Conservation (phyloP, 2,888 invertebrate genomes). For the Caenorhabditis zanzibari region DNA sequence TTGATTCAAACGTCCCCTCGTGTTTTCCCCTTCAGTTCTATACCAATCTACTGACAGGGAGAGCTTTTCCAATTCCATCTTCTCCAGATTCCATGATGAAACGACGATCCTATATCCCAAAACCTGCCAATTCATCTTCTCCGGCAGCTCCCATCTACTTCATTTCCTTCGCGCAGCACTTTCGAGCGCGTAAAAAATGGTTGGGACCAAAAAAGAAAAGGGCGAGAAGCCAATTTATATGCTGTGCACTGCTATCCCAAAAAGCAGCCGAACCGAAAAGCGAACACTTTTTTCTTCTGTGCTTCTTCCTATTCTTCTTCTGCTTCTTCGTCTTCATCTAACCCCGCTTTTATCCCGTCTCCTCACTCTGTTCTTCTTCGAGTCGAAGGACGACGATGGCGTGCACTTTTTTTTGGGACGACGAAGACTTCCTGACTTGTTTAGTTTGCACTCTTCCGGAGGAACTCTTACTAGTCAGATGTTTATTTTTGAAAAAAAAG, state of each 20-base stretch:
- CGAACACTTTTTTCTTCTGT: constrained; percentile 28
- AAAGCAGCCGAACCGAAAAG: constrained; percentile 23
- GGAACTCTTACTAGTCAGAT: no score
- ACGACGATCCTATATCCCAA: not conserved
- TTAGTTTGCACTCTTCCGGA: constrained; percentile 3
- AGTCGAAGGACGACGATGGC: not conserved
- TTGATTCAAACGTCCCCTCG: no score
- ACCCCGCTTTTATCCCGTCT: constrained; percentile 28
- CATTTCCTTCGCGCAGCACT: not conserved
- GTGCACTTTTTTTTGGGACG: constrained; percentile 25
- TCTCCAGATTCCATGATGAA: not conserved
- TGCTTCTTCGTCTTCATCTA: constrained; percentile 14
- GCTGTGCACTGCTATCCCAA: constrained; percentile 33
- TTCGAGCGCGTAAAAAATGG: not conserved
- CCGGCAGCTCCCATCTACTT: not conserved
- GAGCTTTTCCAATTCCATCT: not conserved
- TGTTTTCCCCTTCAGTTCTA: no score
- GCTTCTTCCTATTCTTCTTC: not conserved
- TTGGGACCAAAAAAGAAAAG: not conserved
- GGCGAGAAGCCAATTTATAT: constrained; percentile 42
- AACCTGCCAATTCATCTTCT: constrained; percentile 7
- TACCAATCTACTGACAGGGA: no score
- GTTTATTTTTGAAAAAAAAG: no score
- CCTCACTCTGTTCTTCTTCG: not conserved
- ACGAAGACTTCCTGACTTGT: constrained; percentile 6